phyloP scores from a whole-genome alignment of 2,797 vertebrate genomes.

The Periophthalmus magnuspinnatus region DNA sequence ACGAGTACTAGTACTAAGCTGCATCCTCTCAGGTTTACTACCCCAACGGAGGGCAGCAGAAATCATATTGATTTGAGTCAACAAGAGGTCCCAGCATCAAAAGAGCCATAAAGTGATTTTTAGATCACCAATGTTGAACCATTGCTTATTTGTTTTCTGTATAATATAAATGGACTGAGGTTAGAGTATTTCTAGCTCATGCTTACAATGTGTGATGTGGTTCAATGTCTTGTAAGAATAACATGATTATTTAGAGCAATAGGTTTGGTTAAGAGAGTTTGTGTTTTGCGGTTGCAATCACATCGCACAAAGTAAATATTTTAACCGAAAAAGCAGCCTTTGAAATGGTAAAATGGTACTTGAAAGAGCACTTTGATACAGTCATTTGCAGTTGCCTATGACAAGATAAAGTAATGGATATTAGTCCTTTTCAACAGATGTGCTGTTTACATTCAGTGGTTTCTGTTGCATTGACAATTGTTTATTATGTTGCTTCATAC shows the following conservation, averaged over 20 bases:
- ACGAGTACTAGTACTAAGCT: not conserved
- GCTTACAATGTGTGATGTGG: not conserved
- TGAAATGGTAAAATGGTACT: not conserved
- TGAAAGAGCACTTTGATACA: conserved; percentile 2
- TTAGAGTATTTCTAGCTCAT: not conserved
- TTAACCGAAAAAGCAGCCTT: not conserved
- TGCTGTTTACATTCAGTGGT: conserved; percentile 19
- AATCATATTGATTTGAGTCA: conserved; percentile 1
- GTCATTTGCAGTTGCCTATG: not conserved
- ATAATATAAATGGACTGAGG: conserved; percentile 1
- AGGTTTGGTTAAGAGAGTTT: conserved; percentile 12
- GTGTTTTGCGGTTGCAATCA: conserved; percentile 25
- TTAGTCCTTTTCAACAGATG: not conserved
- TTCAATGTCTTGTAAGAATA: conserved; percentile 1
- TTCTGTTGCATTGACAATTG: conserved; percentile 20
- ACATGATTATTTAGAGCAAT: conserved; percentile 18
- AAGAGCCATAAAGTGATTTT: not conserved
- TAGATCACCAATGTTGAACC: too few species aligned
- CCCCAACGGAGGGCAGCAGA: not conserved
- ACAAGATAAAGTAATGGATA: not conserved
- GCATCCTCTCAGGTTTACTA: conserved; percentile 7
- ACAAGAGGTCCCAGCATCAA: not conserved
- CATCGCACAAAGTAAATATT: not conserved
- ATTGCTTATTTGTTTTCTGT: not conserved
- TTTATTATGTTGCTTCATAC: conserved; percentile 47